phyloP scores from a whole-genome alignment of 35 echinoderm and acorn worm genomes.

The Acanthaster planci region DNA sequence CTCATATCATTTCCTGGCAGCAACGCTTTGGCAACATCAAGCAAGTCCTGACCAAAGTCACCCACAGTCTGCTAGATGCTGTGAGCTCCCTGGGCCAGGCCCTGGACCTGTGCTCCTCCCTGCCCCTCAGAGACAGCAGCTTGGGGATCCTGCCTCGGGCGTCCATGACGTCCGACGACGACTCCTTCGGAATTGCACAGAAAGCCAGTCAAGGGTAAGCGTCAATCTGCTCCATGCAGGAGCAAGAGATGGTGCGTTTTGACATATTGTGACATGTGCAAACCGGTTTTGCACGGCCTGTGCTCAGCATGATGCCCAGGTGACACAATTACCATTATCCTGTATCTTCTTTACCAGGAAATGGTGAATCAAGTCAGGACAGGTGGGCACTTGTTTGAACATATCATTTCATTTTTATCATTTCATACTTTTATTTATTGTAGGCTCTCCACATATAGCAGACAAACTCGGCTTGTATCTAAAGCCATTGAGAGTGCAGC shows the following conservation, averaged over 20 bases:
- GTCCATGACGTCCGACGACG: conserved; percentile 17
- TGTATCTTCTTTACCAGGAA: too few species aligned
- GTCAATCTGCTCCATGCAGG: too few species aligned
- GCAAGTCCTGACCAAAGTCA: conserved; percentile 39
- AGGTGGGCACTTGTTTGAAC: too few species aligned
- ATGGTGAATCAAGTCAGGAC: too few species aligned
- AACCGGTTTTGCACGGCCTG: too few species aligned
- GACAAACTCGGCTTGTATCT: background rate
- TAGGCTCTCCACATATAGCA: background rate
- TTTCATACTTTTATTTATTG: too few species aligned
- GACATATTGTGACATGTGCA: too few species aligned
- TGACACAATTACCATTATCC: too few species aligned
- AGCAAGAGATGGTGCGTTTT: too few species aligned
- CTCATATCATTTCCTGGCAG: background rate
- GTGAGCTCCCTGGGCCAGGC: conserved; percentile 40
- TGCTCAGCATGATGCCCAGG: too few species aligned
- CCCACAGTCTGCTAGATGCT: conserved; percentile 29
- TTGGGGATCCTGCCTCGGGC: conserved; percentile 2
- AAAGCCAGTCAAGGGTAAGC: background rate
- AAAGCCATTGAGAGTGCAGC: conserved; percentile 4
- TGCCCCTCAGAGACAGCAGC: conserved; percentile 20
- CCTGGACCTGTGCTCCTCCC: conserved; percentile 33
- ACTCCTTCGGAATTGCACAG: background rate
- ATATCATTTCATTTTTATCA: too few species aligned
- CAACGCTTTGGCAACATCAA: conserved; percentile 21